Evolutionary conservation across 2,113 vertebrate genomes (phyloP).

Genomic region (Clarias magur): DNA sequence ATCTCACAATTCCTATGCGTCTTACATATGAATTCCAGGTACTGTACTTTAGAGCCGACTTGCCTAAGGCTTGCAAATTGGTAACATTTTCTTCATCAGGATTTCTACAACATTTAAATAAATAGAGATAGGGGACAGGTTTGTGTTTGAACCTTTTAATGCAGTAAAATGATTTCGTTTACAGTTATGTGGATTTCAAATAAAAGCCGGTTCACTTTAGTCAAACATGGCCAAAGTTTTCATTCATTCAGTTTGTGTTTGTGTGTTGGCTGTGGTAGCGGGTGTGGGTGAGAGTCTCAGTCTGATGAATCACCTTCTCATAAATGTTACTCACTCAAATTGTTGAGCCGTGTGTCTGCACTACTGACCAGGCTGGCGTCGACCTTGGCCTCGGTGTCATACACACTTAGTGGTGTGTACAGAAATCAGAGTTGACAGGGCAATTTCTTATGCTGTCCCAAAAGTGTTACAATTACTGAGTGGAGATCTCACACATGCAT

Average conservation of each 20-base stretch:
- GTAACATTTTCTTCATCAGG: too few species aligned
- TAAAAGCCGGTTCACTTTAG: background rate
- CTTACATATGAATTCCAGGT: background rate
- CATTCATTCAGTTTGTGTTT: background rate
- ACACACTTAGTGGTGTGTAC: background rate
- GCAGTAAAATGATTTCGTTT: background rate
- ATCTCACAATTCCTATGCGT: too few species aligned
- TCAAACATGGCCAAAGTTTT: background rate
- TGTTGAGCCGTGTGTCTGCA: background rate
- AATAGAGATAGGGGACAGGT: background rate
- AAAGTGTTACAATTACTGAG: background rate
- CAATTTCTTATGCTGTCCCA: slow-evolving; percentile 13
- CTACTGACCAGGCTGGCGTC: background rate
- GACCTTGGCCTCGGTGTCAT: slow-evolving; percentile 4
- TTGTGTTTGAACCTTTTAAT: background rate
- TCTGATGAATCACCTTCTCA: background rate
- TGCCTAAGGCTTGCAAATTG: background rate
- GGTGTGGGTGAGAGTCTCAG: background rate
- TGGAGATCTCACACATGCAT: background rate
- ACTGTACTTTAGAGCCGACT: background rate
- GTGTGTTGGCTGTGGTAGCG: background rate
- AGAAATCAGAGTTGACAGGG: slow-evolving; percentile 17
- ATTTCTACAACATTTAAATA: background rate
- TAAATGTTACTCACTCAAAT: background rate
- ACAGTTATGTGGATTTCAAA: background rate